Conservation (phyloP, 2,113 vertebrate genomes). For the Balaenoptera acutorostrata region DNA sequence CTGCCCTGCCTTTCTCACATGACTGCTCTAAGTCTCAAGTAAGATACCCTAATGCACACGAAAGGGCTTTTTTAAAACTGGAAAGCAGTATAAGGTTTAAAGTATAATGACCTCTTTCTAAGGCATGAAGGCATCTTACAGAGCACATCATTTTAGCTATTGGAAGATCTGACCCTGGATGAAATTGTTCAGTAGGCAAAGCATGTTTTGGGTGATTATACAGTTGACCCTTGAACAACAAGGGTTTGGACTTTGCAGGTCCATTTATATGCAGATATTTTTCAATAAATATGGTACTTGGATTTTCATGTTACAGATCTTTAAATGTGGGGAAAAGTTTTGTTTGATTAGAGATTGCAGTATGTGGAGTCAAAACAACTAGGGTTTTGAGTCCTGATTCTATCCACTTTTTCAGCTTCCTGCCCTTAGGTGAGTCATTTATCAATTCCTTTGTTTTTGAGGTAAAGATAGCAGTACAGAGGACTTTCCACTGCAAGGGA, state of each 20-base stretch:
- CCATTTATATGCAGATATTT: background rate
- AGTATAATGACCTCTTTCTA: background rate
- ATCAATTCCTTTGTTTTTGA: background rate
- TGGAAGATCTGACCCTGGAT: background rate
- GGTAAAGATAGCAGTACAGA: background rate
- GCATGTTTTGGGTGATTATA: background rate
- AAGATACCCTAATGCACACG: background rate
- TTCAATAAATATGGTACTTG: background rate
- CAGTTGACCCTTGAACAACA: background rate
- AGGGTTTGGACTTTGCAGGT: background rate
- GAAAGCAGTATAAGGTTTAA: constrained; percentile 13
- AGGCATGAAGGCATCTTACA: background rate
- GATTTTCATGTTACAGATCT: background rate
- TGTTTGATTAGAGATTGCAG: background rate
- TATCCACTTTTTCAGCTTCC: background rate
- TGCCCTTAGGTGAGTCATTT: background rate
- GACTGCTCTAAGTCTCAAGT: background rate
- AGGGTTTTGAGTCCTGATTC: background rate
- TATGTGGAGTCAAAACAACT: background rate
- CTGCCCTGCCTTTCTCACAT: background rate
- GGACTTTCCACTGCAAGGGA: background rate
- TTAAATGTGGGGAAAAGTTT: background rate
- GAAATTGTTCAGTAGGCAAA: constrained; percentile 17
- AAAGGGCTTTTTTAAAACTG: background rate
- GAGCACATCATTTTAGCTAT: background rate